Evolutionary conservation across 1,140 invertebrate species (phyloP).

Genomic region (Drosophila malerkotliana): DNA sequence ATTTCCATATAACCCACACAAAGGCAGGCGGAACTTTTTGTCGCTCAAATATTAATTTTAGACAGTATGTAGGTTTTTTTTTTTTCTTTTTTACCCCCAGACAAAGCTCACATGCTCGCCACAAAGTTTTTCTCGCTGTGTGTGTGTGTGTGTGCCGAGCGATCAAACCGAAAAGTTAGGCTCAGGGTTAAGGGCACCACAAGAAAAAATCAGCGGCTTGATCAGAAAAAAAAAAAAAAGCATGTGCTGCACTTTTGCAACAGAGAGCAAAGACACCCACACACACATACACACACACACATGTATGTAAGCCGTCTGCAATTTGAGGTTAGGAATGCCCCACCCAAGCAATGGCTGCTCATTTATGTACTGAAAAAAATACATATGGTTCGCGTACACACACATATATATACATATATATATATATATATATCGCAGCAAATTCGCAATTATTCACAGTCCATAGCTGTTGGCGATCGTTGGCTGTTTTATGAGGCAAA

Average conservation of each 20-base stretch:
- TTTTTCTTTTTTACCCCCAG: constrained; percentile 54
- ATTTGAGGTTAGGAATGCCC: constrained; percentile 82
- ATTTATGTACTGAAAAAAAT: constrained; percentile 35
- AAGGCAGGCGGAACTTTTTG: constrained; percentile 49
- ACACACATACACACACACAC: constrained; percentile 38
- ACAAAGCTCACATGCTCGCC: constrained; percentile 33
- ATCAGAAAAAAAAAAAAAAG: constrained; percentile 39
- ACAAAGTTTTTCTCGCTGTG: constrained; percentile 12
- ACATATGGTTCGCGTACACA: constrained; percentile 13
- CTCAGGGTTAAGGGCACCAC: constrained; percentile 72
- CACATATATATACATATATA: constrained; percentile 27
- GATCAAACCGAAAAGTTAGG: constrained; percentile 24
- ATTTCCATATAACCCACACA: constrained; percentile 70
- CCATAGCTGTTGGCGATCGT: constrained; percentile 72
- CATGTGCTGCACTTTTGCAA: constrained; percentile 64
- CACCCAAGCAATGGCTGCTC: constrained; percentile 77
- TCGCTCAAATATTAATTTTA: constrained; percentile 82
- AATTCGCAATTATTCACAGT: constrained; percentile 79
- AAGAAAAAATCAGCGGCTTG: constrained; percentile 45
- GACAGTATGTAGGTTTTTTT: constrained; percentile 36
- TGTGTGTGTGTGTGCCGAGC: constrained; percentile 19
- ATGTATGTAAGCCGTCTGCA: constrained; percentile 41
- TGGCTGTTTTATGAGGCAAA: constrained; percentile 75
- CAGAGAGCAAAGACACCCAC: constrained; percentile 20
- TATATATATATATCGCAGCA: constrained; percentile 51